phyloP scores from a whole-genome alignment of 2,113 vertebrate genomes.

The Nannobrachium achirus region DNA sequence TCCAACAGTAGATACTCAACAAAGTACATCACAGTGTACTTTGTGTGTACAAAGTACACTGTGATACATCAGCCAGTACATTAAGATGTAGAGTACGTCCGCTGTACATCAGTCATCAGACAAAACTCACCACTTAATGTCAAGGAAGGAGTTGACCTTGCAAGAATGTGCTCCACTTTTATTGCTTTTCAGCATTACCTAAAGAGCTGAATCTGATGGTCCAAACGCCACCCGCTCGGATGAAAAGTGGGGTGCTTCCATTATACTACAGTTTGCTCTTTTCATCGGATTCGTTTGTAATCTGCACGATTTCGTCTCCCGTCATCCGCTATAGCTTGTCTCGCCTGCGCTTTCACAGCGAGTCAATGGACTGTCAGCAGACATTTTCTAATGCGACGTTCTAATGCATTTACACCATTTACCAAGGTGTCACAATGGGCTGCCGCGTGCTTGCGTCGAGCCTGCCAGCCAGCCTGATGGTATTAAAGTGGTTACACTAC shows the following conservation, averaged over 20 bases:
- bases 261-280: background rate
- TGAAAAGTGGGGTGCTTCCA: conserved; percentile 33
- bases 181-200: conserved; percentile 28
- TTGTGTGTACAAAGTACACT: too few relatives aligned
- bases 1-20: too few relatives aligned
- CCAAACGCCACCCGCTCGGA: conserved; percentile 15
- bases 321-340: conserved; percentile 26
- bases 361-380: conserved; percentile 46
- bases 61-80: too few relatives aligned
- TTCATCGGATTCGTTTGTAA: conserved; percentile 20
- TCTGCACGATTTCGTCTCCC: conserved; percentile 31
- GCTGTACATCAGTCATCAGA: conserved; percentile 26
- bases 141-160: too few relatives aligned
- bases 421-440: conserved; percentile 43
- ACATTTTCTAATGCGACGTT: conserved; percentile 36
- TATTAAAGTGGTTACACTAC: conserved; percentile 64
- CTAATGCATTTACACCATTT: conserved; percentile 54
- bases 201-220: conserved; percentile 33
- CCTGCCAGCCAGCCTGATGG: conserved; percentile 42
- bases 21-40: too few relatives aligned
- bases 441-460: conserved; percentile 41
- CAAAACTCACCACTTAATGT: background rate
- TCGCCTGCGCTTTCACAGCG: conserved; percentile 36
- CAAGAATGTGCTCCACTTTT: too few relatives aligned
- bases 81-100: too few relatives aligned